Evolutionary conservation across 2,113 vertebrate genomes (phyloP), one percentile per base, ranked within the genome.

Genomic region (Balaeniceps rex): DNA sequence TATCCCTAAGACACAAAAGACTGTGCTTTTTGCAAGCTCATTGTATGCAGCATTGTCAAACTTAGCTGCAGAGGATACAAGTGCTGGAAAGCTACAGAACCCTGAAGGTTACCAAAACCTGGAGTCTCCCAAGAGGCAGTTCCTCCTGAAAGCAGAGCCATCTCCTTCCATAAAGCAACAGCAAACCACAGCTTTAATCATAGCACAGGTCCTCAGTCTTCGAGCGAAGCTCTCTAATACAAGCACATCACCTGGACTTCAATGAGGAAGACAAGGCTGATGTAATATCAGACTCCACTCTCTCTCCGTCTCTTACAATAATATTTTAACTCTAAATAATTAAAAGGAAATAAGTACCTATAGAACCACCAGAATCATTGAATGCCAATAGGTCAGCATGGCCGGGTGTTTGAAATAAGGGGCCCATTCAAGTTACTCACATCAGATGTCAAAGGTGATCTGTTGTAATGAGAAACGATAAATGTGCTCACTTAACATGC

Each of bases 311-410:
- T 33, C 42, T 77, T 76, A 51, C 33, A 80, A 34, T n/a, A 65
- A 49, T 70, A 85, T 83, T 90, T 95, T 66, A 63, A 60, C 54
- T 70, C 25, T 36, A 91, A 91, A 93, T 86, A 87, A 96, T 90
- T 94, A 83, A 93, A 90, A 93, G 64, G 40, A 70, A 87, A 21
- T 88, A 83, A 95, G 54, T 49, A 91, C 40, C 69, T 84, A 72
- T 63, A 70, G 94, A 91, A 29, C 42, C 49, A 66, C 66, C 81
- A 94, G 86, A 86, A 91, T 58, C 81, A 74, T 1, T 77, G 87
- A 75, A 82, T 77, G 54, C 74, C 54, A 91, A 33, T 2, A 91
- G 80, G 80, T 87, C 55, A 54, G 60, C 72, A 24, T 0, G 19
- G 61, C 61, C 65, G 49, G 34, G 38, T 75, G 44, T 70, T 23